phyloP scores from a whole-genome alignment of 2,113 vertebrate species.

The Larimichthys polyactis region DNA sequence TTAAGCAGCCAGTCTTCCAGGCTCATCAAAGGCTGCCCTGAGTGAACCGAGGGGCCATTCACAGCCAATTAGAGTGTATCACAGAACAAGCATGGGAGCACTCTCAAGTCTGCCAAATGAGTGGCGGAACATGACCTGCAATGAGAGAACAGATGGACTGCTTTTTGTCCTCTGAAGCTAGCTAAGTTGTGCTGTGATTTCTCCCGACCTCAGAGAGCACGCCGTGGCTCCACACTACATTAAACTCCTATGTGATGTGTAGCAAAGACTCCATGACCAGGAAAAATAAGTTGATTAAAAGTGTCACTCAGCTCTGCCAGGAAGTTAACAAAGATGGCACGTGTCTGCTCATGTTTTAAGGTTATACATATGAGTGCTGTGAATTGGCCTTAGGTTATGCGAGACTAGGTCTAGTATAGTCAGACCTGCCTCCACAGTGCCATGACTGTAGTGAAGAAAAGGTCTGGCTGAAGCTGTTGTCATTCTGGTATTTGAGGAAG shows the following conservation, averaged over 20 bases:
- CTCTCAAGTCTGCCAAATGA: conserved; percentile 52
- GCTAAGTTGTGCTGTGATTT: conserved; percentile 25
- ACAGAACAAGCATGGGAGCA: conserved; percentile 41
- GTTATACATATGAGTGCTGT: background rate
- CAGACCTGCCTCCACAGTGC: too few species aligned
- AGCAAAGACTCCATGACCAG: background rate
- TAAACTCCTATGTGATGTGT: background rate
- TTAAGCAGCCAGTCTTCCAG: conserved; percentile 52
- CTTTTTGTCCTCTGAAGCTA: conserved; percentile 18
- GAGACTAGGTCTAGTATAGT: too few species aligned
- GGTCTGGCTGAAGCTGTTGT: too few species aligned
- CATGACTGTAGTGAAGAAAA: too few species aligned
- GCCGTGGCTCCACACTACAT: background rate
- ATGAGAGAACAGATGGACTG: conserved; percentile 30
- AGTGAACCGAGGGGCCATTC: conserved; percentile 60
- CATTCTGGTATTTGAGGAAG: too few species aligned
- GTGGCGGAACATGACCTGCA: conserved; percentile 39
- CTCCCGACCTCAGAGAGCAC: background rate
- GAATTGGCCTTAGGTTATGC: too few species aligned
- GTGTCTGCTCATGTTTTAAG: background rate
- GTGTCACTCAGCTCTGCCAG: background rate
- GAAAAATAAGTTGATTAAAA: background rate
- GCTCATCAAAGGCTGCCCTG: conserved; percentile 72
- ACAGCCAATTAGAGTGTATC: conserved; percentile 63
- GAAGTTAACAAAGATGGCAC: background rate